These are phyloP conservation scores for Athalia rosae DNA, from an alignment of 2,888 invertebrate species.

Conservation along the genomic window DNA sequence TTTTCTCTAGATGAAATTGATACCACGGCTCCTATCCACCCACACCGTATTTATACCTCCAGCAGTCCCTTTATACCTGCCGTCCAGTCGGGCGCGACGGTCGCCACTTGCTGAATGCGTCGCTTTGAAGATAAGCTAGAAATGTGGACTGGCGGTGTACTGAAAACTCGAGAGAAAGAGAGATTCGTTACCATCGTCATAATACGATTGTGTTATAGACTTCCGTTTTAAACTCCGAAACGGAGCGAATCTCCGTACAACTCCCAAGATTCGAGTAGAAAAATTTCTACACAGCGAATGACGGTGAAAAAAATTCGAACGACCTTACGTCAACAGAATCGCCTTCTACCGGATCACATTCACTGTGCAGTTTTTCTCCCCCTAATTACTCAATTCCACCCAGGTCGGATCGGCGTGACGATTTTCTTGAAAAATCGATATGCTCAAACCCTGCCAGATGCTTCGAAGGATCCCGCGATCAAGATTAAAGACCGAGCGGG, in stretches of 20 bases:
- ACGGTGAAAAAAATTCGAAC: background rate
- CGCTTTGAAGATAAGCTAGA: slow-evolving; percentile 7
- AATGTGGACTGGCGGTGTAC: background rate
- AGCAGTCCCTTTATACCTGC: background rate
- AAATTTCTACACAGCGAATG: background rate
- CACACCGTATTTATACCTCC: background rate
- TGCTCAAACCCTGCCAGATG: too few species aligned
- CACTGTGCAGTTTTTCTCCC: background rate
- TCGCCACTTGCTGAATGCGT: slow-evolving; percentile 12
- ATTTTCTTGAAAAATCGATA: too few species aligned
- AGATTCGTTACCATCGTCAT: too few species aligned
- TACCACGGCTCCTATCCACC: background rate
- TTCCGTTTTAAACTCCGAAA: too few species aligned
- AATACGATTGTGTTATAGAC: background rate
- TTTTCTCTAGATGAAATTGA: background rate
- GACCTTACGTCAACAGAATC: background rate
- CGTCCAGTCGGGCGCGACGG: background rate
- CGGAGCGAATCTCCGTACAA: too few species aligned
- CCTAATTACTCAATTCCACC: too few species aligned
- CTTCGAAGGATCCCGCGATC: too few species aligned
- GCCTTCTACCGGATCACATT: background rate
- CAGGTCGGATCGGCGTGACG: too few species aligned
- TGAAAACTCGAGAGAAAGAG: too few species aligned
- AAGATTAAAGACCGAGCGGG: background rate
- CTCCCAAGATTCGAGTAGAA: too few species aligned